Conservation (phyloP, 2,113 vertebrate genomes). For the Zingel zingel region DNA sequence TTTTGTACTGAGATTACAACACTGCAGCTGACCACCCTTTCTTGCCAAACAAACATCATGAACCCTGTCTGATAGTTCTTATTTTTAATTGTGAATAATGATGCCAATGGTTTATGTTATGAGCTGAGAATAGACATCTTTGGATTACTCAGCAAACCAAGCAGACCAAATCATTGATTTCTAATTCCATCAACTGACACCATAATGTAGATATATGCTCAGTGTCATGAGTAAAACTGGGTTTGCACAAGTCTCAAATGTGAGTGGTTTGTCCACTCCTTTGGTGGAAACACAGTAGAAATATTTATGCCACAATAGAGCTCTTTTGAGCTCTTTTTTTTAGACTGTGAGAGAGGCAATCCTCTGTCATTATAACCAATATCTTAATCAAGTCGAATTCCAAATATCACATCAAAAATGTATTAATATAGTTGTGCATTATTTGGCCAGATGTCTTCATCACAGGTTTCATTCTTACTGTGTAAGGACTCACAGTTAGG, state of each 20-base stretch:
- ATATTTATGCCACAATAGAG: not conserved
- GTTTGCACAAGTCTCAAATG: not conserved
- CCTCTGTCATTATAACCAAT: not conserved
- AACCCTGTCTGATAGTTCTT: not conserved
- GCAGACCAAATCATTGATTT: not conserved
- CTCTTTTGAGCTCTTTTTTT: not conserved
- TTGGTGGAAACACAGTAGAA: not conserved
- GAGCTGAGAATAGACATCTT: not conserved
- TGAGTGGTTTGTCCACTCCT: not conserved
- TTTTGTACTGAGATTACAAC: not conserved
- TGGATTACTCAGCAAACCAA: not conserved
- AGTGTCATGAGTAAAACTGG: not conserved
- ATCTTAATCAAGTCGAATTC: not conserved
- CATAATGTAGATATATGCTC: not conserved
- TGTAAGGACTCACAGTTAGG: not conserved
- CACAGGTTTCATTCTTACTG: not conserved
- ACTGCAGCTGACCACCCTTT: not conserved
- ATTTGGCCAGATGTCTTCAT: not conserved
- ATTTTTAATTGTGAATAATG: not conserved
- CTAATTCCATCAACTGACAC: not conserved
- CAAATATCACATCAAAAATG: not conserved
- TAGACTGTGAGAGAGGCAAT: not conserved
- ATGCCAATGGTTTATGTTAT: not conserved
- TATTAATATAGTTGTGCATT: not conserved
- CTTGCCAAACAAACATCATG: too few relatives aligned